A percentile compares a stretch with the other conserved stretches of the same genome.
These are phyloP conservation scores for Aspidiotus rigidus DNA, from an alignment of 2,888 invertebrate species.

Conservation along the genomic window DNA sequence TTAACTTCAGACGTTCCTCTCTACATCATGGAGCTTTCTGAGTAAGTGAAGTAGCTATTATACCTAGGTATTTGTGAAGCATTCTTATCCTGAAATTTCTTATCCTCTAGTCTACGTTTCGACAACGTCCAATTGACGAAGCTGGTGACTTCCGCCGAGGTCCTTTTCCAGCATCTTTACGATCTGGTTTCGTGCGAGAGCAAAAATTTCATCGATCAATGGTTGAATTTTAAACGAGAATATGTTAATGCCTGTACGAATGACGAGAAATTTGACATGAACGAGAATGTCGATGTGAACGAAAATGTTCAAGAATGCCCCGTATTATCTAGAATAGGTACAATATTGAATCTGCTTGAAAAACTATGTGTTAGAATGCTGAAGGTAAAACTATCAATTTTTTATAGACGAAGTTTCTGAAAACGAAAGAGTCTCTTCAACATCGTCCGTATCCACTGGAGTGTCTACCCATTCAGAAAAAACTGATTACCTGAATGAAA, in stretches of 20 bases:
- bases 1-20: too few species aligned
- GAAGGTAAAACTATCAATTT: background rate
- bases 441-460: slow-evolving; percentile 3
- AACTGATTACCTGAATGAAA: background rate
- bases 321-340: slow-evolving; percentile 19
- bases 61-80: too few species aligned
- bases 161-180: slow-evolving; percentile 24
- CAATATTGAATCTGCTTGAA: background rate
- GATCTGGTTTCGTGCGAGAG: slow-evolving; percentile 10
- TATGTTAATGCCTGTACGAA: slow-evolving; percentile 14
- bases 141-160: slow-evolving; percentile 25
- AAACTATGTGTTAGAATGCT: background rate
- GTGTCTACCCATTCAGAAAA: background rate
- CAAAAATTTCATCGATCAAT: slow-evolving; percentile 25
- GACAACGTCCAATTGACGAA: slow-evolving; percentile 25
- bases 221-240: slow-evolving; percentile 30
- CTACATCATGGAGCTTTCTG: too few species aligned
- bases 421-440: slow-evolving; percentile 25
- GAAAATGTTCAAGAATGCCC: slow-evolving; percentile 26
- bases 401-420: slow-evolving; percentile 31
- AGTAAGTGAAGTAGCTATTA: too few species aligned
- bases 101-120: slow-evolving; percentile 20
- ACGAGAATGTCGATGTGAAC: slow-evolving; percentile 16
- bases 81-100: background rate
- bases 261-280: slow-evolving; percentile 9